phyloP scores from a whole-genome alignment of 2,113 vertebrate genomes.

The Periophthalmus modestus region DNA sequence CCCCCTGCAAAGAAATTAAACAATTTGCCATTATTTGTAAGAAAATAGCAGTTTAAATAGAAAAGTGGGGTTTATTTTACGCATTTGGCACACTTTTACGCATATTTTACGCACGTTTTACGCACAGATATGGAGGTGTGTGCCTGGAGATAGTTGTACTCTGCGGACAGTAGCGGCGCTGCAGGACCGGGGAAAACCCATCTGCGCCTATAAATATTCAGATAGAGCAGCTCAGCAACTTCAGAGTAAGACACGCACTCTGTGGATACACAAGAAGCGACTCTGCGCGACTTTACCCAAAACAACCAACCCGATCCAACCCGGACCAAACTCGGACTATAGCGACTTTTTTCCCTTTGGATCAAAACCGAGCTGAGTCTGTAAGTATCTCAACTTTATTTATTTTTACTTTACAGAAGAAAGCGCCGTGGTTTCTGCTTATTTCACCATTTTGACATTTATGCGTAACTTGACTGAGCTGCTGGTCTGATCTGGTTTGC shows the following conservation, averaged over 20 bases:
- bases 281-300: background rate
- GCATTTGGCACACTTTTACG: background rate
- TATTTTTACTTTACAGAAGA: no score
- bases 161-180: fast-evolving
- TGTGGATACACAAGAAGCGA: slow-evolving; percentile 1
- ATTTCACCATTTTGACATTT: no score
- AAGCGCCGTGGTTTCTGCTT: no score
- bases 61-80: background rate
- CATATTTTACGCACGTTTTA: background rate
- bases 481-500: no score
- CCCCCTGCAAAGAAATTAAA: background rate
- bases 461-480: no score
- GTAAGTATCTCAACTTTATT: slow-evolving; percentile 41
- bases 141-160: slow-evolving; percentile 16
- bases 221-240: fast-evolving
- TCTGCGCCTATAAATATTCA: fast-evolving
- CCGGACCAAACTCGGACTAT: slow-evolving; percentile 32
- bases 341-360: slow-evolving; percentile 17
- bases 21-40: background rate
- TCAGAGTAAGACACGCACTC: background rate
- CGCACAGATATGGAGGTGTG: background rate
- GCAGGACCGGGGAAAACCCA: slow-evolving; percentile 39
- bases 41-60: background rate
- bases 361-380: slow-evolving; percentile 23
- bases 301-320: no score